phyloP scores from a whole-genome alignment of 2,888 invertebrate species.

The Watsonalla cultraria region DNA sequence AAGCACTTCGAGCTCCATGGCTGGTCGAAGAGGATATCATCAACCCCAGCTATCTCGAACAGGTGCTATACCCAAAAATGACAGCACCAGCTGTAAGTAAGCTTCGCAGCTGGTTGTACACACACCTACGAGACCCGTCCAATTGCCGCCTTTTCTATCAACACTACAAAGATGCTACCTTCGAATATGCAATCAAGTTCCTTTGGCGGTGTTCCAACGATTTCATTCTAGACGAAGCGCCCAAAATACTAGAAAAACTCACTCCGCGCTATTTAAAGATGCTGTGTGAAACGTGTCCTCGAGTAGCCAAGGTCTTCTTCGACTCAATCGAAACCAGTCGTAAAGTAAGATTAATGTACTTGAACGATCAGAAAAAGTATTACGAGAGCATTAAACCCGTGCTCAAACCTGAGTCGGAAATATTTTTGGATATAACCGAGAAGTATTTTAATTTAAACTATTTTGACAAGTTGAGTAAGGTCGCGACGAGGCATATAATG shows the following conservation, averaged over 20 bases:
- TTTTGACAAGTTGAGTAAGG: slow-evolving; percentile 22
- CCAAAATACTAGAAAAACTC: slow-evolving; percentile 33
- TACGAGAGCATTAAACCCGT: slow-evolving; percentile 35
- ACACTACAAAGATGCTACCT: slow-evolving; percentile 33
- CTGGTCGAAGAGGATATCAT: slow-evolving; percentile 40
- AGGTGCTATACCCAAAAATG: slow-evolving; percentile 48
- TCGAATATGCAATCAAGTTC: slow-evolving; percentile 39
- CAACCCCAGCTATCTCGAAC: slow-evolving; percentile 48
- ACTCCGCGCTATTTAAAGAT: slow-evolving; percentile 38
- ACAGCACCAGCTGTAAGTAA: slow-evolving; percentile 41
- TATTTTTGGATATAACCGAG: slow-evolving; percentile 44
- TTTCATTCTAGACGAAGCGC: slow-evolving; percentile 32
- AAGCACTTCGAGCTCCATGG: slow-evolving; percentile 51
- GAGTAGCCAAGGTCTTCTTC: slow-evolving; percentile 39
- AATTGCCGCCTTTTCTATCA: slow-evolving; percentile 46
- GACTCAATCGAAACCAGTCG: slow-evolving; percentile 29
- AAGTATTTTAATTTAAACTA: slow-evolving; percentile 28
- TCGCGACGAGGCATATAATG: slow-evolving; percentile 37
- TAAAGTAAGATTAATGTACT: slow-evolving; percentile 23
- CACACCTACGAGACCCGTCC: slow-evolving; percentile 16
- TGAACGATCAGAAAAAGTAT: slow-evolving; percentile 22
- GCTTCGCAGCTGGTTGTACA: not conserved
- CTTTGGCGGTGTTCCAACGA: slow-evolving; percentile 37
- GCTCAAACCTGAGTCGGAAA: slow-evolving; percentile 35
- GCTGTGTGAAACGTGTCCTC: slow-evolving; percentile 40